Percentiles rank a stretch among this genome's conserved stretches.
These are phyloP conservation scores for Drosophila arizonae DNA, from an alignment of 1,140 invertebrate genomes.

Conservation along the genomic window DNA sequence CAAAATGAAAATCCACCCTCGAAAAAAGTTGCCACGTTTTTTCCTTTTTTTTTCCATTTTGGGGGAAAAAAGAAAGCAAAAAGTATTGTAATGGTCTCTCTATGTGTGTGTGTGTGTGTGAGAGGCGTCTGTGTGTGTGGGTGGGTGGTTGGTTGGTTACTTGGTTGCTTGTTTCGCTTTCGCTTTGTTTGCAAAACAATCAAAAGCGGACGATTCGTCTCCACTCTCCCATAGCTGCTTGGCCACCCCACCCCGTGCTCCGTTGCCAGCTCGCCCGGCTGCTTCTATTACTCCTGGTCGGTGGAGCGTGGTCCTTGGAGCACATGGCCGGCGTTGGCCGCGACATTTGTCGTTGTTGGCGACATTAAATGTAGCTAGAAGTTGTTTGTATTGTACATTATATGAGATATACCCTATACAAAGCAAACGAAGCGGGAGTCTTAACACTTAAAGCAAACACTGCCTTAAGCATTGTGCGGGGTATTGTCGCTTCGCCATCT, in stretches of 20 bases:
- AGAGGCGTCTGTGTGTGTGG: conserved; percentile 16
- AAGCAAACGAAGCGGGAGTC: too few relatives aligned
- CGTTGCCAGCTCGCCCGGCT: not conserved
- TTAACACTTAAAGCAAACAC: too few relatives aligned
- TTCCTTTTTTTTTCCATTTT: conserved; percentile 61
- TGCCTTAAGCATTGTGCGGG: not conserved
- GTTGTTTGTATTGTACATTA: conserved; percentile 41
- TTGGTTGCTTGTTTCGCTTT: conserved; percentile 51
- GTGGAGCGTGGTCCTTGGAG: conserved; percentile 37
- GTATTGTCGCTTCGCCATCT: not conserved
- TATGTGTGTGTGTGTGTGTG: conserved; percentile 12
- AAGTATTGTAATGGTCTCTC: conserved; percentile 44
- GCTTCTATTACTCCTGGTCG: conserved; percentile 16
- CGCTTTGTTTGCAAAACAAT: conserved; percentile 81
- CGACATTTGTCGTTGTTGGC: conserved; percentile 56
- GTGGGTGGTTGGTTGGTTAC: conserved; percentile 31
- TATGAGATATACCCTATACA: not conserved
- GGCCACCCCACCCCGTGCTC: not conserved
- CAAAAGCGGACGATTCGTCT: conserved; percentile 59
- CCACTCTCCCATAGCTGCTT: not conserved
- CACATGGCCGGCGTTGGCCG: conserved; percentile 44
- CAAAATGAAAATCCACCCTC: conserved; percentile 80
- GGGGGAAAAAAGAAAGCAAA: conserved; percentile 68
- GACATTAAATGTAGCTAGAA: conserved; percentile 73
- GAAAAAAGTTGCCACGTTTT: conserved; percentile 72